Conservation (phyloP, 2,888 invertebrate species). For the Drosophila anomalata region DNA sequence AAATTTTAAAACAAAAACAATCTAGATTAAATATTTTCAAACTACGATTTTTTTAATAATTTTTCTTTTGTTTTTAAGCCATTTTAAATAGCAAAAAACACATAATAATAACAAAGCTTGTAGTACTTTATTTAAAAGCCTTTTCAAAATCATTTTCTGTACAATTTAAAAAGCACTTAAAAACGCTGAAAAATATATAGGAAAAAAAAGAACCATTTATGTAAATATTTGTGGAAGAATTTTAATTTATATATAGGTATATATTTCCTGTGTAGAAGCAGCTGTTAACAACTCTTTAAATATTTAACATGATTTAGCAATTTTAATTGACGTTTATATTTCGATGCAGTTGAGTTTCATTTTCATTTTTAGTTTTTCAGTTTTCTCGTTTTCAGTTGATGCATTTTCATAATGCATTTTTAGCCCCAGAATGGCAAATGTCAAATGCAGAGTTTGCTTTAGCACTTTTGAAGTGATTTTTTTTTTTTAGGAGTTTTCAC, state of each 20-base stretch:
- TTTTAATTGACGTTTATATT: constrained; percentile 5
- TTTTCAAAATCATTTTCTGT: too few species aligned
- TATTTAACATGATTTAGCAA: constrained; percentile 18
- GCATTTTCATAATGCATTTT: constrained; percentile 19
- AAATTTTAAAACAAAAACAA: too few species aligned
- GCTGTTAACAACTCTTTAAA: constrained; percentile 8
- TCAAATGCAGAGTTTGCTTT: constrained; percentile 13
- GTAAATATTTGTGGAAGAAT: neutral
- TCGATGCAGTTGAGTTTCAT: neutral
- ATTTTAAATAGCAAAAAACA: too few species aligned
- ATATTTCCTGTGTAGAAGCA: constrained; percentile 1
- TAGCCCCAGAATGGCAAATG: neutral
- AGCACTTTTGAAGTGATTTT: neutral
- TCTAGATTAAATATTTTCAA: too few species aligned
- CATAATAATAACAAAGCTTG: too few species aligned
- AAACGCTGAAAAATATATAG: too few species aligned
- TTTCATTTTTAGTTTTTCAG: neutral
- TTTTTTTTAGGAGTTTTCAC: neutral
- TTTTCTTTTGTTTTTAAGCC: too few species aligned
- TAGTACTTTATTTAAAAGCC: too few species aligned
- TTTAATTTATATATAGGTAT: neutral
- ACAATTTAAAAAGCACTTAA: neutral
- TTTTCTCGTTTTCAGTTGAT: neutral
- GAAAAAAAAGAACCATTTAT: neutral
- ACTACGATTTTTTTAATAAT: too few species aligned